Base-by-base conservation (phyloP, 1,140 invertebrate genomes). In the Popillia japonica region DNA sequence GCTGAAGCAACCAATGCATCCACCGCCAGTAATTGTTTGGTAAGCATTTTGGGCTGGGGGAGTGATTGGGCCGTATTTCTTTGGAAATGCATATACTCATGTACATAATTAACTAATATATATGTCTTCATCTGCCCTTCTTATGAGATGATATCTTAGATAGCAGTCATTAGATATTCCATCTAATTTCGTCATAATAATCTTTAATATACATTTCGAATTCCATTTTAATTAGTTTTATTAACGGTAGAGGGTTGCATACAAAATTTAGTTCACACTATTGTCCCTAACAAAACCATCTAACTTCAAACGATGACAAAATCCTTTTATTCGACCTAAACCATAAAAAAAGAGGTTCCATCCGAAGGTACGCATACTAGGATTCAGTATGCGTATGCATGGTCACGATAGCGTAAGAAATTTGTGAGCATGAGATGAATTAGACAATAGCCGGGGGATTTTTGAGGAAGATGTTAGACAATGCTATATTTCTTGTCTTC, bases 361-460 rank as follows among this genome's bases (percentile, higher is more conserved):
- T 34, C 27, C 27, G 4, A 34, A 34, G 27, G 11, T 68, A 55
- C 6, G 44, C 11, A 48, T 48, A 48, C 22, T 7, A n/a, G 20
- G 11, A 64, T 64, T 6, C 6, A 17, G 61, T 68, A 27, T 27
- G 22, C 61, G 11, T 27, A 68, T 68, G 17, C 61, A 17, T 34
- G 61, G 61, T 68, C 61, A 68, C 61, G 61, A 68, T 22, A 20
- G 61, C 61, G 61, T 68, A 68, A 17, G 61, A 68, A 68, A 68
- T 68, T 68, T 68, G 61, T 68, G 61, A 22, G 61, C 61, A 68
- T 68, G 61, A 23, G 20, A 68, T 68, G 61, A 68, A 68, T 14
- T 68, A 68, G 61, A 68, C 61, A 68, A 68, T 68, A 11, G 61
- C 61, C 20, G 61, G 22, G 61, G 61, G 61, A 68, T 68, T 27